Percentiles rank a stretch among this genome's conserved stretches.
Conservation (phyloP, 2,113 vertebrate species). For the Dascyllus trimaculatus region DNA sequence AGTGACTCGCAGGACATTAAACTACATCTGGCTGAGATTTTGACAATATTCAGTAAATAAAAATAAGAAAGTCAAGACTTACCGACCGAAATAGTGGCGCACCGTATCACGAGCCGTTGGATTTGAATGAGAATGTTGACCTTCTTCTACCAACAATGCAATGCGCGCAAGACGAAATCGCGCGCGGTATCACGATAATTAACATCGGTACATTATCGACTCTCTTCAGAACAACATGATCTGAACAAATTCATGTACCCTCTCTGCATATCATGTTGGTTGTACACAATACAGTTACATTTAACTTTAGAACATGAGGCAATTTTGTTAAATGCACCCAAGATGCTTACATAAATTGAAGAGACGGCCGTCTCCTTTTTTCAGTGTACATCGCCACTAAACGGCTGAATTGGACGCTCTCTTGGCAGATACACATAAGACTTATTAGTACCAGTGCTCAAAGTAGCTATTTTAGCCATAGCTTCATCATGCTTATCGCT, state of each 20-base stretch:
- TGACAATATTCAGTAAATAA: too few relatives aligned
- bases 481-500: too few relatives aligned
- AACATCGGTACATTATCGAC: background rate
- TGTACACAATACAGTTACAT: background rate
- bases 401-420: too few relatives aligned
- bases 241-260: slow-evolving; percentile 9
- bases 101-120: background rate
- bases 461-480: too few relatives aligned
- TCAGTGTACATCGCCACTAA: background rate
- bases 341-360: slow-evolving; percentile 17
- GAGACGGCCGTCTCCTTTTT: slow-evolving; percentile 10
- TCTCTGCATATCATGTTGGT: slow-evolving; percentile 5
- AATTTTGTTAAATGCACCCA: background rate
- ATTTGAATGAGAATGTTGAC: background rate
- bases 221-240: slow-evolving; percentile 7
- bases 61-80: background rate
- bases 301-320: background rate
- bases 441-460: too few relatives aligned
- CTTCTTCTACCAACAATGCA: slow-evolving; percentile 6
- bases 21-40: background rate
- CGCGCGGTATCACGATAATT: background rate
- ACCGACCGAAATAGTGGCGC: background rate
- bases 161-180: background rate
- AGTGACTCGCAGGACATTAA: background rate
- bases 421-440: too few relatives aligned